Evolutionary conservation across 2,888 invertebrate species (phyloP).

Genomic region (Stenolophus ochropezus): DNA sequence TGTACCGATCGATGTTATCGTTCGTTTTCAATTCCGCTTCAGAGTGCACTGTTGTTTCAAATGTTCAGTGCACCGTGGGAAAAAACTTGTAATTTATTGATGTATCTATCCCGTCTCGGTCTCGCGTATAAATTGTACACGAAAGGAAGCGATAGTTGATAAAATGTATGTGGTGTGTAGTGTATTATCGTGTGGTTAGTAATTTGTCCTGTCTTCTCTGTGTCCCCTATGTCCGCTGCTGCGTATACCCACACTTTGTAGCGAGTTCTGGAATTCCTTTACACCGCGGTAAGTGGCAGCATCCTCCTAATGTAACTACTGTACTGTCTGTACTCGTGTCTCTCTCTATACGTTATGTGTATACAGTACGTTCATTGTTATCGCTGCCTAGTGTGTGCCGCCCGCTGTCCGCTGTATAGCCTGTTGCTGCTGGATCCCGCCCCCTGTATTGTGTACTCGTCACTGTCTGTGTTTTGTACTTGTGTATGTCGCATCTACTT

Average conservation of each 20-base stretch:
- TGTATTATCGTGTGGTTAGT: conserved; percentile 73
- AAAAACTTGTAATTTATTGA: conserved; percentile 67
- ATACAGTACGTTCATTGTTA: conserved; percentile 60
- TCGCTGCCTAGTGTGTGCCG: conserved; percentile 57
- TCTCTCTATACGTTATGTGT: conserved; percentile 64
- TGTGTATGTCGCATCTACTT: conserved; percentile 57
- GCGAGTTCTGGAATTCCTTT: conserved; percentile 99
- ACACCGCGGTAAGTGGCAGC: conserved; percentile 96
- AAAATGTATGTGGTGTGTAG: conserved; percentile 63
- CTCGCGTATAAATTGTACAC: not conserved
- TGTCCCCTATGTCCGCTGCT: conserved; percentile 85
- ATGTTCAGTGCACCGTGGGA: conserved; percentile 62
- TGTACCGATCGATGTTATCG: conserved; percentile 27
- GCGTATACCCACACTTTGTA: conserved; percentile 78
- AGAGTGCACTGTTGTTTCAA: conserved; percentile 40
- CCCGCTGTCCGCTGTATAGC: conserved; percentile 56
- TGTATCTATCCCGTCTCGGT: not conserved
- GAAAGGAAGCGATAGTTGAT: conserved; percentile 1
- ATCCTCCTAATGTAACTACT: conserved; percentile 69
- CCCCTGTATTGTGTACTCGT: conserved; percentile 58
- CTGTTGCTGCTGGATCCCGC: conserved; percentile 50
- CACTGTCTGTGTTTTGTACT: conserved; percentile 58
- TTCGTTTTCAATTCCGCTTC: conserved; percentile 20
- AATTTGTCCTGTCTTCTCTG: conserved; percentile 76
- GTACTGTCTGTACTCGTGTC: conserved; percentile 70